These are phyloP conservation scores for Saguinus imperator DNA, from an alignment of 2,113 vertebrate species.

Conservation along the genomic window DNA sequence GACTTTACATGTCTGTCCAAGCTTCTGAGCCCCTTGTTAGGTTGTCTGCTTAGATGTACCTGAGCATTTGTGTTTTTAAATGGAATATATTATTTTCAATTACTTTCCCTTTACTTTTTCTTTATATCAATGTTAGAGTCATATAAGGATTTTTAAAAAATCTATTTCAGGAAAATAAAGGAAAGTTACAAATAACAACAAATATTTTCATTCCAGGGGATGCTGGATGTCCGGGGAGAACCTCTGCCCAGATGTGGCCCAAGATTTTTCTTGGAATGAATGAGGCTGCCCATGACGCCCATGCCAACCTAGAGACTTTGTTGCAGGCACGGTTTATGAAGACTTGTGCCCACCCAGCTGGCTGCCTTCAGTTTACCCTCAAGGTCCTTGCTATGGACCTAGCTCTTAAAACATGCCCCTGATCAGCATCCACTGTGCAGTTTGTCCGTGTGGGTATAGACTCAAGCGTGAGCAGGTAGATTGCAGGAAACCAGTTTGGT, in stretches of 20 bases:
- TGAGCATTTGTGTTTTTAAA: background rate
- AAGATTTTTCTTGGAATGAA: rapidly evolving
- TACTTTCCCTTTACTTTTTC: background rate
- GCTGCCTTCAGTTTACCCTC: background rate
- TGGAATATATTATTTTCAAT: background rate
- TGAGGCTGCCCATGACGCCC: background rate
- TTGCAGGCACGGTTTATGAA: background rate
- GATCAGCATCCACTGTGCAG: rapidly evolving
- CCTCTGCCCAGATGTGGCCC: rapidly evolving
- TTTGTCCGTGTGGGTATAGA: background rate
- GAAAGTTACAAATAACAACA: background rate
- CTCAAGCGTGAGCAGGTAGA: background rate
- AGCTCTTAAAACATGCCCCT: background rate
- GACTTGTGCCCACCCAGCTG: background rate
- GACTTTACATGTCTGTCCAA: background rate
- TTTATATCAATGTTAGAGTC: background rate
- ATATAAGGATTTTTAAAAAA: background rate
- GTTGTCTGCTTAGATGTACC: background rate
- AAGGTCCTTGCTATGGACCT: background rate
- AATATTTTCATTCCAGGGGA: background rate
- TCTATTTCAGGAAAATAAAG: background rate
- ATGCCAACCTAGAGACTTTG: background rate
- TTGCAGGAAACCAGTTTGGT: too few relatives aligned
- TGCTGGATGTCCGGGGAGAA: background rate
- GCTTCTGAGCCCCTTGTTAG: background rate